Evolutionary conservation across 2,888 invertebrate species (phyloP).

Genomic region (Tridacna gigas): DNA sequence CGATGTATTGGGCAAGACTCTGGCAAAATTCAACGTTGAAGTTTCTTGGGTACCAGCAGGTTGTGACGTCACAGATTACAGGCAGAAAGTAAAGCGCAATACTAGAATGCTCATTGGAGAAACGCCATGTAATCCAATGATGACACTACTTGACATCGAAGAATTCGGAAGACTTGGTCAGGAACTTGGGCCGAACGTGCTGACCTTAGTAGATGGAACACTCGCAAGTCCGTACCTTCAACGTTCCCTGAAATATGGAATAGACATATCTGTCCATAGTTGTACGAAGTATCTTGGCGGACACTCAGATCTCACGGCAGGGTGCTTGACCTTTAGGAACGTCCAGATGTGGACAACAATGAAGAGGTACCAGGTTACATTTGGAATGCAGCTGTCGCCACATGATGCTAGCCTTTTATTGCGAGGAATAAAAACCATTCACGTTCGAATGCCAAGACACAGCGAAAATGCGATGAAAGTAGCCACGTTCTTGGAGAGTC

Average conservation of each 20-base stretch:
- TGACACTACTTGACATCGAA: slow-evolving; percentile 82
- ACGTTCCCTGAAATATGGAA: slow-evolving; percentile 81
- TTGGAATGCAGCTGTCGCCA: slow-evolving; percentile 77
- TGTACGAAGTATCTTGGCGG: slow-evolving; percentile 85
- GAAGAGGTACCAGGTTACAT: slow-evolving; percentile 71
- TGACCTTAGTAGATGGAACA: slow-evolving; percentile 84
- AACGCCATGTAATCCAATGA: slow-evolving; percentile 84
- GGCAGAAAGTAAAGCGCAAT: slow-evolving; percentile 77
- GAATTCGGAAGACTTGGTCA: slow-evolving; percentile 78
- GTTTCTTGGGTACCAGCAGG: slow-evolving; percentile 67
- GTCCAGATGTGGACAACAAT: slow-evolving; percentile 77
- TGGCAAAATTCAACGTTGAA: slow-evolving; percentile 79
- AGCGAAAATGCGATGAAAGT: slow-evolving; percentile 91
- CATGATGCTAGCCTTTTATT: slow-evolving; percentile 76
- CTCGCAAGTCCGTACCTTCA: slow-evolving; percentile 83
- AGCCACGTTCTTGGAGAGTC: slow-evolving; percentile 92
- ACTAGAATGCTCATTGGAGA: slow-evolving; percentile 84
- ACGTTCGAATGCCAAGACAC: slow-evolving; percentile 95
- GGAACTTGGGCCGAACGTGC: slow-evolving; percentile 59
- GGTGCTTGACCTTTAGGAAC: slow-evolving; percentile 79
- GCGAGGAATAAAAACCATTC: slow-evolving; percentile 94
- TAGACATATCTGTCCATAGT: slow-evolving; percentile 84
- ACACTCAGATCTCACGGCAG: slow-evolving; percentile 84
- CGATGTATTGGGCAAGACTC: slow-evolving; percentile 76
- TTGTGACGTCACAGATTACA: slow-evolving; percentile 75